Percentiles rank a stretch among this genome's conserved stretches.
Evolutionary conservation across 2,113 vertebrate genomes (phyloP).

Genomic region (Ondatra zibethicus): DNA sequence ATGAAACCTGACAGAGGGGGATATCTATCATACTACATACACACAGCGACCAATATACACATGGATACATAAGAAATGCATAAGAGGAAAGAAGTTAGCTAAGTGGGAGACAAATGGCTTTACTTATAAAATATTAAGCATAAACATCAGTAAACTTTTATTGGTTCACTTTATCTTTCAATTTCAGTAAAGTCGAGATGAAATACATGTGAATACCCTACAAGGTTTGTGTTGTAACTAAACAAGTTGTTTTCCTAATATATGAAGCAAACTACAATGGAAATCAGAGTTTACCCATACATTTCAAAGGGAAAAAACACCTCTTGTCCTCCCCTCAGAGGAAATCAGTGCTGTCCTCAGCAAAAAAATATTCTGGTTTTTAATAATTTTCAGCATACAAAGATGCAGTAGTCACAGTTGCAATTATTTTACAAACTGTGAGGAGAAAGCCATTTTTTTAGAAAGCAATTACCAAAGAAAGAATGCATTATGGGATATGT

Average conservation of each 20-base stretch:
- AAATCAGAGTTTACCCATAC: neutral
- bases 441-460: neutral
- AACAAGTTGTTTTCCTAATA: constrained; percentile 7
- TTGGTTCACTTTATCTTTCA: neutral
- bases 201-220: neutral
- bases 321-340: neutral
- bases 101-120: neutral
- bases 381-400: neutral
- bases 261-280: neutral
- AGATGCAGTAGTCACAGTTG: neutral
- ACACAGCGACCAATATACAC: neutral
- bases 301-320: constrained; percentile 3
- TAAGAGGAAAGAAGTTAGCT: neutral
- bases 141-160: neutral
- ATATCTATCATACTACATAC: neutral
- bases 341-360: neutral
- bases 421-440: neutral
- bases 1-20: neutral
- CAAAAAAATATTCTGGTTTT: neutral
- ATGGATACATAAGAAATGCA: neutral
- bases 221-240: neutral
- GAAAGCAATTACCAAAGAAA: neutral
- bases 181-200: neutral
- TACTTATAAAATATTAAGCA: neutral
- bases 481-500: neutral